Evolutionary conservation across 2,797 vertebrate genomes (phyloP).

Genomic region (Sebastes trivittatus): DNA sequence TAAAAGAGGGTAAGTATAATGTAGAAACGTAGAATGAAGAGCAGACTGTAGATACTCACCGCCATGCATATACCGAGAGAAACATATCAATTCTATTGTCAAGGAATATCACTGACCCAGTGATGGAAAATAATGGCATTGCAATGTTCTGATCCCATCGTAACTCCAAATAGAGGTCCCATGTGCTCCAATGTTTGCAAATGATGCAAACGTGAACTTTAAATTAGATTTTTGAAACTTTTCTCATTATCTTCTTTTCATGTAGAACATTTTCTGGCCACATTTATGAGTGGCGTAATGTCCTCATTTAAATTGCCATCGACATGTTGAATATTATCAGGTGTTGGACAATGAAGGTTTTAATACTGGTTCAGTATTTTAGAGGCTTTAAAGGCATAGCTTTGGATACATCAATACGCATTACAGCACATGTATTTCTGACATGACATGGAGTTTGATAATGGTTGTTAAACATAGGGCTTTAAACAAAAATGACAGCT

Average conservation of each 20-base stretch:
- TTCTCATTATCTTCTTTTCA: conserved; percentile 27
- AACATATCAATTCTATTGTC: not conserved
- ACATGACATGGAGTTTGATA: not conserved
- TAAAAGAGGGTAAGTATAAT: not conserved
- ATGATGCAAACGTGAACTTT: conserved; percentile 48
- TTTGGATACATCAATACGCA: not conserved
- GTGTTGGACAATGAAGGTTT: not conserved
- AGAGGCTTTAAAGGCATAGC: not conserved
- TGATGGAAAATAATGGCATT: conserved; percentile 42
- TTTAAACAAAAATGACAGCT: not conserved
- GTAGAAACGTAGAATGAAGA: not conserved
- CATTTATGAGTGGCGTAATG: not conserved
- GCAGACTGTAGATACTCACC: too few species aligned
- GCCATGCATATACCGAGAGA: not conserved
- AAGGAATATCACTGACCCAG: not conserved
- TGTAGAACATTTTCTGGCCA: not conserved
- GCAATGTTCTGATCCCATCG: conserved; percentile 43
- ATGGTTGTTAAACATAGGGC: not conserved
- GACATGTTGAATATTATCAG: not conserved
- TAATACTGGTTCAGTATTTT: not conserved
- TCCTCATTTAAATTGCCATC: conserved; percentile 3
- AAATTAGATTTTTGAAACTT: conserved; percentile 39
- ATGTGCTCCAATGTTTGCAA: conserved; percentile 43
- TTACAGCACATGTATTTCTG: not conserved
- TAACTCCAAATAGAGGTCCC: conserved; percentile 44